Conservation (phyloP, 1,140 invertebrate genomes). For the Sarcophaga peregrina region DNA sequence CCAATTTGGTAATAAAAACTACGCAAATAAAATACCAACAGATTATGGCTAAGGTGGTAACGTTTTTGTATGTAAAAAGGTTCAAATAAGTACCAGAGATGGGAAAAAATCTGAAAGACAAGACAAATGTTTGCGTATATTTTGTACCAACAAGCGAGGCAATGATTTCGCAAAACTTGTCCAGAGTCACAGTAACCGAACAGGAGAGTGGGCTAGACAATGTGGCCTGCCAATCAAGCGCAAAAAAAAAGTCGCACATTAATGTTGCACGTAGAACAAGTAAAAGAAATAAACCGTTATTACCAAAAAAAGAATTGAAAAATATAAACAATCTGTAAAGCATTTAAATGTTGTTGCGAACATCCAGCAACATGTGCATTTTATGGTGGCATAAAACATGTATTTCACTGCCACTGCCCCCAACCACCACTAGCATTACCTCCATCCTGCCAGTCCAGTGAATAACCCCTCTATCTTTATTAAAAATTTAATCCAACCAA, state of each 20-base stretch:
- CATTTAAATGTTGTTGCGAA: conserved; percentile 65
- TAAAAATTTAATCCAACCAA: neutral
- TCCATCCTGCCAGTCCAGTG: neutral
- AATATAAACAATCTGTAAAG: conserved; percentile 59
- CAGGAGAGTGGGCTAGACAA: no score
- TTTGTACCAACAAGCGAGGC: no score
- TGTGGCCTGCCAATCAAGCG: no score
- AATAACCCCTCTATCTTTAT: neutral
- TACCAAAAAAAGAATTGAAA: conserved; percentile 27
- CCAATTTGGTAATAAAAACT: no score
- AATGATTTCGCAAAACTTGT: no score
- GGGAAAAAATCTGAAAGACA: no score
- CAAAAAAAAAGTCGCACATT: neutral
- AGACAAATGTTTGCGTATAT: no score
- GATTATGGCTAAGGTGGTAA: no score
- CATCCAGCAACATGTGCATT: conserved; percentile 64
- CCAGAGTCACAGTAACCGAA: no score
- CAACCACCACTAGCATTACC: neutral
- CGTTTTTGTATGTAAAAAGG: no score
- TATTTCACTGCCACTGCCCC: neutral
- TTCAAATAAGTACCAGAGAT: no score
- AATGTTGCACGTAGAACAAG: neutral
- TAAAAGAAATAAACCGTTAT: neutral
- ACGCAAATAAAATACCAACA: no score
- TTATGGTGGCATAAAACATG: conserved; percentile 54